Evolutionary conservation across 2,888 invertebrate genomes (phyloP), one percentile per base, ranked within the genome.

Genomic region (Monoplex corrugatus): DNA sequence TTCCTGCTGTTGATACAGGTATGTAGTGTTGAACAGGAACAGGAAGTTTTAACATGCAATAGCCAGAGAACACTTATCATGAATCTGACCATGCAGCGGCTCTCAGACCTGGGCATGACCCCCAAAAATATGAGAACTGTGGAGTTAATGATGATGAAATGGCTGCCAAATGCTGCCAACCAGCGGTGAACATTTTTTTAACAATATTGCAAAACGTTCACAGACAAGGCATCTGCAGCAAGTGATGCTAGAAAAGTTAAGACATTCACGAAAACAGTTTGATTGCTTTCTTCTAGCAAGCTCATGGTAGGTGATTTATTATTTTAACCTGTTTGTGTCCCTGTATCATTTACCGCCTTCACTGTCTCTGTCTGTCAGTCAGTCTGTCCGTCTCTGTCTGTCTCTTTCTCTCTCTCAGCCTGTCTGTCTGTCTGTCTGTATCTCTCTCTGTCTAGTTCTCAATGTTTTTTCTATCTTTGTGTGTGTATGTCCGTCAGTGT

Each of bases 61-160:
- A 84, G 28, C 45, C 84, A 84, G 45, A 45, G 84, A 84, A 40
- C 16, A 16, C 32, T 45, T 23, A 32, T 84, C n/a, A 19, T 84
- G 44, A 40, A 40, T n/a, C 44, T 50, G 10, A 45, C 68, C 68
- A 10, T 28, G 68, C 23, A 19, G 28, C 68, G 68, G 13, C 68
- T 68, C 32, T 68, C 68, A 68, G 68, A 68, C 0, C 68, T 8
- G 68, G 68, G 32, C 23, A 68, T 68, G 68, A 68, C 68, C 8
- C 28, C 0, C 23, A 68, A 13, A 23, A 13, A 8, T 68, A n/a
- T 68, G 68, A 68, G 68, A n/a, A 10, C 28, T 68, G 32, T 68
- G 68, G 68, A 1, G 5, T 68, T 8, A 8, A 68, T 2, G 8
- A 1, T 23, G 23, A 8, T 68, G 19, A 68, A 8, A 8, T 68